Evolutionary conservation across 2,797 vertebrate species (phyloP).

Genomic region (Leptoclinus maculatus): DNA sequence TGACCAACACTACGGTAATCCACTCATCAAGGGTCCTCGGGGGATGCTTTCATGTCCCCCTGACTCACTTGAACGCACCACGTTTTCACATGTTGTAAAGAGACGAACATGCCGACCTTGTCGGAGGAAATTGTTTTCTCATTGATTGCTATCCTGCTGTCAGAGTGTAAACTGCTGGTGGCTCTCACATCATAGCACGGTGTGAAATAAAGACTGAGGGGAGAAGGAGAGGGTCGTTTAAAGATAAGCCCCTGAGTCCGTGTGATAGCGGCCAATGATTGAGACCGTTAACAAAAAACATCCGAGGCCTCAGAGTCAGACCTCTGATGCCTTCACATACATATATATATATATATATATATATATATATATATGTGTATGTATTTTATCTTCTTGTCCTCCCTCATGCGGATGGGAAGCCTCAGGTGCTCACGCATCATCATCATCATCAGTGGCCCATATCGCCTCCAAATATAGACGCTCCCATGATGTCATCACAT

Average conservation of each 20-base stretch:
- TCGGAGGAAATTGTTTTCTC: slow-evolving; percentile 45
- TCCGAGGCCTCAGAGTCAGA: slow-evolving; percentile 8
- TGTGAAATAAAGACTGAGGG: slow-evolving; percentile 47
- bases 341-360: slow-evolving; percentile 7
- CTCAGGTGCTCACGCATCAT: slow-evolving; percentile 75
- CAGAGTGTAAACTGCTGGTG: slow-evolving; percentile 39
- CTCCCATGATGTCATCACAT: slow-evolving; percentile 69
- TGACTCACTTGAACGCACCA: background rate
- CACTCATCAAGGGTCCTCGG: background rate
- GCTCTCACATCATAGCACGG: slow-evolving; percentile 12
- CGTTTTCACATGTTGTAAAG: slow-evolving; percentile 12
- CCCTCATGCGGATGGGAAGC: slow-evolving; percentile 46
- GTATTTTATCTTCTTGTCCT: slow-evolving; percentile 35
- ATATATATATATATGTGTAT: slow-evolving; percentile 13
- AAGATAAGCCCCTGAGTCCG: slow-evolving; percentile 60
- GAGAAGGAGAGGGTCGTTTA: slow-evolving; percentile 48
- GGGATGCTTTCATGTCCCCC: background rate
- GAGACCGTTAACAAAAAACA: slow-evolving; percentile 39
- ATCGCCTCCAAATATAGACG: slow-evolving; percentile 80
- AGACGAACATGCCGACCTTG: slow-evolving; percentile 47
- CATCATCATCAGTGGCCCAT: slow-evolving; percentile 69
- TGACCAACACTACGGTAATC: background rate
- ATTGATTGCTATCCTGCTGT: slow-evolving; percentile 54
- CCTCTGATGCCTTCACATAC: slow-evolving; percentile 38
- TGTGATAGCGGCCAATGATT: slow-evolving; percentile 58